Evolutionary conservation across 2,888 invertebrate species (phyloP).

Genomic region (Synergus gifuensis): DNA sequence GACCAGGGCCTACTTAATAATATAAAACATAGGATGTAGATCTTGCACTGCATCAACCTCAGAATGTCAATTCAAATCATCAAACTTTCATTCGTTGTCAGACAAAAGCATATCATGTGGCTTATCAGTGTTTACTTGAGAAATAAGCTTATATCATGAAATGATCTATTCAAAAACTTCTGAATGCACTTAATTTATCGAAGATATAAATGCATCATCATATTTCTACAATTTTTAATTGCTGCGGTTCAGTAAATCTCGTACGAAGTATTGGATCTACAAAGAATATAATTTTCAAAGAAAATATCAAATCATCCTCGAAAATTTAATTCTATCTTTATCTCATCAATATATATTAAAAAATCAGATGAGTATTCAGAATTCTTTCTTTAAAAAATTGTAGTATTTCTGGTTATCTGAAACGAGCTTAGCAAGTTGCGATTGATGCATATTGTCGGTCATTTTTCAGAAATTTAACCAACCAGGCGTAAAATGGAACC

Average conservation of each 20-base stretch:
- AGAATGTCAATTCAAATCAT: constrained; percentile 5
- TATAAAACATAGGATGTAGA: not conserved
- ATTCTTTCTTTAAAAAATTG: too few relatives aligned
- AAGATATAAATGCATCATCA: not conserved
- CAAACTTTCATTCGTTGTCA: not conserved
- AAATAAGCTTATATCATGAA: not conserved
- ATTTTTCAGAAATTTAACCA: not conserved
- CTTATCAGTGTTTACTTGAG: not conserved
- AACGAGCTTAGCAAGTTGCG: too few relatives aligned
- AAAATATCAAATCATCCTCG: not conserved
- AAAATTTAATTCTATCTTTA: not conserved
- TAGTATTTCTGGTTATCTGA: too few relatives aligned
- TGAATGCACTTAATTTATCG: not conserved
- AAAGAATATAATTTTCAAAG: not conserved
- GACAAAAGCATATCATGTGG: not conserved
- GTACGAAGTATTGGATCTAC: not conserved
- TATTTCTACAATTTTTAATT: not conserved
- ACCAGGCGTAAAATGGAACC: not conserved
- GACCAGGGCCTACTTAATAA: constrained; percentile 6
- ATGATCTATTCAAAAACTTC: not conserved
- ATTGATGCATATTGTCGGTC: not conserved
- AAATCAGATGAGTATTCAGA: too few relatives aligned
- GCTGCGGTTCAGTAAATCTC: not conserved
- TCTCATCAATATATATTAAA: too few relatives aligned
- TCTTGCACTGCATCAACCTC: not conserved